A percentile compares a stretch with the other conserved stretches of the same genome.
These are phyloP conservation scores for Papilio machaon DNA, from an alignment of 1,140 invertebrate species.

Conservation along the genomic window DNA sequence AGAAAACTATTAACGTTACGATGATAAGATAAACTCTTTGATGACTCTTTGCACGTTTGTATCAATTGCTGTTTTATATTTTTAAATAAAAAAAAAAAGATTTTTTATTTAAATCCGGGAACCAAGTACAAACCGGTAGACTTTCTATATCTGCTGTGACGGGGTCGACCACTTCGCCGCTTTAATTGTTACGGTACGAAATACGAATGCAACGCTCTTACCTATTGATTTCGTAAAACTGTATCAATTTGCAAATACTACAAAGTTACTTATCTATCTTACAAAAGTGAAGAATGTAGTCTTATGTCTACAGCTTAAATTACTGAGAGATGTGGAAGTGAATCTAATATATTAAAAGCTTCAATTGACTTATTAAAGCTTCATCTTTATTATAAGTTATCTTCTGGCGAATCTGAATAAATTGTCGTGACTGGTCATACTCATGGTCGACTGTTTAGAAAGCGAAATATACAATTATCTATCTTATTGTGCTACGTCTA, in stretches of 20 bases:
- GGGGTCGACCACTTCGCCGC: constrained; percentile 28
- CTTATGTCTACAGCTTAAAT: neutral
- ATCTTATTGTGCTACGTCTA: constrained; percentile 66
- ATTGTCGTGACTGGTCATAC: constrained; percentile 73
- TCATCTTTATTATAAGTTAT: constrained; percentile 45
- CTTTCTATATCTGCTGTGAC: constrained; percentile 22
- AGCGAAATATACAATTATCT: constrained; percentile 69
- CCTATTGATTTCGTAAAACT: constrained; percentile 35
- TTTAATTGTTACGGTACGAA: constrained; percentile 33
- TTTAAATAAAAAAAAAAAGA: neutral
- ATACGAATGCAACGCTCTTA: constrained; percentile 14
- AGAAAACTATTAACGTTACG: no score
- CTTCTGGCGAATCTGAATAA: constrained; percentile 61
- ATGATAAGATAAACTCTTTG: neutral
- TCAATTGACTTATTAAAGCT: neutral
- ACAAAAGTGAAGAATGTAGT: neutral
- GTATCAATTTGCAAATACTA: constrained; percentile 27
- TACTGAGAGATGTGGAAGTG: neutral
- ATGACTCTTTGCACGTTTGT: neutral
- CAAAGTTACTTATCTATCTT: neutral
- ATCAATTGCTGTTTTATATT: neutral
- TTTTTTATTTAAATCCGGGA: constrained; percentile 19
- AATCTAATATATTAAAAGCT: neutral
- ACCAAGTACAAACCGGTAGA: constrained; percentile 22
- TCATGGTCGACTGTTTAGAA: constrained; percentile 79